Evolutionary conservation across 2,888 invertebrate species (phyloP), one percentile per base, ranked within the genome.

Genomic region (Mesorhabditis sp.): DNA sequence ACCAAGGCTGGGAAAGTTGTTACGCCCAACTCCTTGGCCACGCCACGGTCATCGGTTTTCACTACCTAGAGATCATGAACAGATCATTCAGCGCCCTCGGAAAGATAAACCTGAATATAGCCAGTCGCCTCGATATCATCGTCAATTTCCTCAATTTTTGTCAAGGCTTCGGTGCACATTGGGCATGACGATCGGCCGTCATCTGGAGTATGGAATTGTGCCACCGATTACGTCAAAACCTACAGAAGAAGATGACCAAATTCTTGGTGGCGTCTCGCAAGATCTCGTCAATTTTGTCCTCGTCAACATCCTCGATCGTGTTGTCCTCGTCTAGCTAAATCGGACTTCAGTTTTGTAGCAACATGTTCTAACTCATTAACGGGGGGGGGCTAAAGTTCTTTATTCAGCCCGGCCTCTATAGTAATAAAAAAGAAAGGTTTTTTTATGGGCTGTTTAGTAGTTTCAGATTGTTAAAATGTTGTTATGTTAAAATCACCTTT

Each of bases 1-100:
- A 94, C 94, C 88, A 95, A 92, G 83, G 95, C 93, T 85, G 95
- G 95, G 88, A 95, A 95, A 88, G 90, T 93, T 88, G 92, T 92
- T 88, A 95, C 93, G 88, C 95, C 95, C 90, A 94, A 93, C 86
- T 94, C 93, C 87, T 94, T 94, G 80, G 95, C 95, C 86, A 94
- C 85, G 4, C 81, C 71, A 43, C 83, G 70, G 71, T 85, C 85
- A 68, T 85, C 84, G 4, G 84, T 83, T 72, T 85, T 85, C 28
- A 85, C 85, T 1, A 84, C 84, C 78, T 78, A 65, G 44, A 71
- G 58, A 69, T 28, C 28, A 28, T 28, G 1, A 28, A 28, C 28
- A 28, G 28, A 28, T 28, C 2, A 28, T 28, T 1, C 28, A 28
- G 28, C 28, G 28, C 28, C 28, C 28, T 28, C 28, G 28, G 28